Conservation (phyloP, 2,113 vertebrate genomes). For the Daphoenositta chrysoptera region DNA sequence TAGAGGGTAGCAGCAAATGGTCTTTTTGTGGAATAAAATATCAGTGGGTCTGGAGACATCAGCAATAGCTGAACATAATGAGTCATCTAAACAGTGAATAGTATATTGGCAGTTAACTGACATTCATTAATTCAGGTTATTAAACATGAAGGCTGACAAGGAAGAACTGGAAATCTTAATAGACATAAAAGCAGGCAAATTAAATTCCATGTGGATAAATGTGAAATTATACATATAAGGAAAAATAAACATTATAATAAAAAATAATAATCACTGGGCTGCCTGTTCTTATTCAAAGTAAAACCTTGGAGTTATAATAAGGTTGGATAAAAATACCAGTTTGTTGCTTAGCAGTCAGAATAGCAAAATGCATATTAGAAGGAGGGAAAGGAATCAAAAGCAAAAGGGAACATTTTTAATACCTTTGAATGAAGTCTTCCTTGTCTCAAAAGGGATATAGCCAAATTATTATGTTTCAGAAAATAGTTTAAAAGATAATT, state of each 20-base stretch:
- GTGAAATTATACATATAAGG: neutral
- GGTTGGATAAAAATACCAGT: neutral
- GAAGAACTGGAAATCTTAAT: neutral
- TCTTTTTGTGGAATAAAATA: neutral
- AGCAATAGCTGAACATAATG: neutral
- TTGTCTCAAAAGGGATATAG: neutral
- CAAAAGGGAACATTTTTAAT: neutral
- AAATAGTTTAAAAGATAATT: neutral
- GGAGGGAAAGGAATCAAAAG: neutral
- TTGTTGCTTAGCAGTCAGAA: neutral
- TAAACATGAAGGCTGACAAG: neutral
- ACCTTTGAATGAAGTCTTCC: neutral
- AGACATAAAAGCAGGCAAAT: neutral
- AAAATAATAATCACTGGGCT: neutral
- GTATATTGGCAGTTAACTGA: neutral
- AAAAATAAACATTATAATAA: neutral
- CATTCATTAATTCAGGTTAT: neutral
- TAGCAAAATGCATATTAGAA: neutral
- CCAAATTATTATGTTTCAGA: neutral
- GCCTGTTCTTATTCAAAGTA: neutral
- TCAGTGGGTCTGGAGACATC: neutral
- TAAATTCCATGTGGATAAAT: neutral
- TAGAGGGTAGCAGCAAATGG: neutral
- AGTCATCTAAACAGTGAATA: neutral
- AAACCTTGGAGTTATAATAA: neutral